Conservation (phyloP, 2,888 invertebrate species). For the Agrilus biguttatus region DNA sequence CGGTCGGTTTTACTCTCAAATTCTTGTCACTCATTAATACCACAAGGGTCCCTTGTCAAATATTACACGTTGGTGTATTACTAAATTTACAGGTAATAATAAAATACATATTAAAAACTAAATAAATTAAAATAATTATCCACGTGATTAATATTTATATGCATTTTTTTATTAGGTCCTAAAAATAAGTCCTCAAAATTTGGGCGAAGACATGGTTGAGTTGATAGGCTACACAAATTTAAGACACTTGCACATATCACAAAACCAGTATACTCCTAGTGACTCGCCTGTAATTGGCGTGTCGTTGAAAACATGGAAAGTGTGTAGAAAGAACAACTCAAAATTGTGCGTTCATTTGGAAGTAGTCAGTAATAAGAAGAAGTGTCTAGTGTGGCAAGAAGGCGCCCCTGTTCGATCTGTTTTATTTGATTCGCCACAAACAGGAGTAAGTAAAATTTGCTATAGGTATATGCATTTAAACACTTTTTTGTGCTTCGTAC, state of each 20-base stretch:
- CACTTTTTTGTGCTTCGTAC: background rate
- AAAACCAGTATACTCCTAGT: constrained; percentile 53
- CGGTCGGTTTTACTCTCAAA: constrained; percentile 46
- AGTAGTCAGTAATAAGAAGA: constrained; percentile 42
- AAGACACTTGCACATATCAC: constrained; percentile 54
- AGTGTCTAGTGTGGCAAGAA: constrained; percentile 50
- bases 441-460: constrained; percentile 30
- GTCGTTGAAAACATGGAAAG: constrained; percentile 32
- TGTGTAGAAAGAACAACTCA: constrained; percentile 40
- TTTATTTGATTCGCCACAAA: constrained; percentile 46
- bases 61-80: constrained; percentile 64
- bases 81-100: constrained; percentile 48
- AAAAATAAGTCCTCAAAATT: constrained; percentile 56
- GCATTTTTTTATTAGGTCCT: constrained; percentile 34
- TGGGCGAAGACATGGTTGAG: constrained; percentile 56
- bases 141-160: background rate
- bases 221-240: constrained; percentile 50
- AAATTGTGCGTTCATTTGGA: constrained; percentile 52
- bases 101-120: background rate
- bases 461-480: too few relatives aligned
- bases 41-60: constrained; percentile 51
- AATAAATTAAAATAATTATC: constrained; percentile 1
- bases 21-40: constrained; percentile 58
- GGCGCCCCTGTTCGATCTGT: constrained; percentile 53
- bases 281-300: constrained; percentile 37